A percentile compares a stretch with the other conserved stretches of the same genome.
These are phyloP conservation scores for Agapostemon virescens DNA, from an alignment of 2,888 invertebrate species.

Conservation along the genomic window DNA sequence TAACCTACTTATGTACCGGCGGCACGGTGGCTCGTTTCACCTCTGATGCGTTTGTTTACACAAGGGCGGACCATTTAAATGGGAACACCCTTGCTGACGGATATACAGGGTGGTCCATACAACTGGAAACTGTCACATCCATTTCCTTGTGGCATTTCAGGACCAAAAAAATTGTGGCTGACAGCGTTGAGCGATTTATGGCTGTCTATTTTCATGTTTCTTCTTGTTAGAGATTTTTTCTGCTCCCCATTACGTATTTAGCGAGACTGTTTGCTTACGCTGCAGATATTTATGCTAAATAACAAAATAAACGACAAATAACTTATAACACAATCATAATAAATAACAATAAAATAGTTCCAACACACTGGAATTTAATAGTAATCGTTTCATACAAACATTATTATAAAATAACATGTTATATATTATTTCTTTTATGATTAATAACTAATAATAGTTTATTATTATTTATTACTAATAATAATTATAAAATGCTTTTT, in stretches of 20 bases:
- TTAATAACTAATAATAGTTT: no score
- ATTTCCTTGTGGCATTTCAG: neutral
- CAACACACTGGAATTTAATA: no score
- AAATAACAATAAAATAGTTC: no score
- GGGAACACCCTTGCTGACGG: slow-evolving; percentile 7
- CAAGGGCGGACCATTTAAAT: slow-evolving; percentile 21
- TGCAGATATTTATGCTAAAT: neutral
- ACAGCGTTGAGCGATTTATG: slow-evolving; percentile 2
- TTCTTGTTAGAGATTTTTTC: neutral
- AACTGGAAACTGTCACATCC: neutral
- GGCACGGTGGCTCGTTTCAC: slow-evolving; percentile 17
- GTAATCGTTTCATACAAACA: no score
- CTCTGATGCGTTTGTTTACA: slow-evolving; percentile 15
- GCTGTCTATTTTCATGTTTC: neutral
- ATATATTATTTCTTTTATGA: no score
- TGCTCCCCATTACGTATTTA: neutral
- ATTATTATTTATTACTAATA: no score
- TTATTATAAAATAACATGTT: no score
- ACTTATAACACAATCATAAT: no score
- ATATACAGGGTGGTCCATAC: slow-evolving; percentile 8
- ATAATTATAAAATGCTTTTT: no score
- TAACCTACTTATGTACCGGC: slow-evolving; percentile 14
- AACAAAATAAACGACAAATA: no score
- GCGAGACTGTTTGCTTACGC: neutral
- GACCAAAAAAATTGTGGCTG: neutral